Conservation (phyloP, 2,797 vertebrate genomes). For the Calcarius lapponicus region DNA sequence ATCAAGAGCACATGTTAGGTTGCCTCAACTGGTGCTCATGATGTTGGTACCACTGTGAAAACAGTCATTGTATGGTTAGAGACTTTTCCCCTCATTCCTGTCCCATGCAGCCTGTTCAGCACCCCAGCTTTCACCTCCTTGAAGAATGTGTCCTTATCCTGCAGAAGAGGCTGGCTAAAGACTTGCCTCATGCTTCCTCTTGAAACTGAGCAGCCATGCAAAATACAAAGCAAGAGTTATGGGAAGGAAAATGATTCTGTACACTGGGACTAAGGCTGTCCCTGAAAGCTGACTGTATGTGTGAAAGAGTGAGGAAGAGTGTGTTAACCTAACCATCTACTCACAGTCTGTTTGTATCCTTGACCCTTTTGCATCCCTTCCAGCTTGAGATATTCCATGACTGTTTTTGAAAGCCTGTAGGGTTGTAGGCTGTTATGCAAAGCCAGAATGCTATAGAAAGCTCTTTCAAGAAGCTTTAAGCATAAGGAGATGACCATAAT, state of each 20-base stretch:
- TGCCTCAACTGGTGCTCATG: neutral
- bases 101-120: neutral
- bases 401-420: neutral
- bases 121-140: neutral
- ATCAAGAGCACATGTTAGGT: rapidly evolving
- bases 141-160: neutral
- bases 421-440: neutral
- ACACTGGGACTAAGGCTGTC: neutral
- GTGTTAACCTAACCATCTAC: neutral
- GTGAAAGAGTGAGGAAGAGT: neutral
- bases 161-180: neutral
- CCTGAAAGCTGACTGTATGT: neutral
- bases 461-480: constrained; percentile 27
- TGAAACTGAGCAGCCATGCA: neutral
- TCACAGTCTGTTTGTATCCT: neutral
- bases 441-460: neutral
- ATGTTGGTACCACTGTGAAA: neutral
- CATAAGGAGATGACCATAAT: neutral
- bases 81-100: neutral
- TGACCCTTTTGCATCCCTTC: neutral
- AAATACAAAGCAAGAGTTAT: neutral
- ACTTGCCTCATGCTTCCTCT: neutral
- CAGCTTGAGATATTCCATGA: neutral
- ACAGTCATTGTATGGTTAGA: neutral
- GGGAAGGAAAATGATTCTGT: neutral